These are phyloP conservation scores for Adelphocoris suturalis DNA, from an alignment of 2,888 invertebrate species.

Conservation along the genomic window DNA sequence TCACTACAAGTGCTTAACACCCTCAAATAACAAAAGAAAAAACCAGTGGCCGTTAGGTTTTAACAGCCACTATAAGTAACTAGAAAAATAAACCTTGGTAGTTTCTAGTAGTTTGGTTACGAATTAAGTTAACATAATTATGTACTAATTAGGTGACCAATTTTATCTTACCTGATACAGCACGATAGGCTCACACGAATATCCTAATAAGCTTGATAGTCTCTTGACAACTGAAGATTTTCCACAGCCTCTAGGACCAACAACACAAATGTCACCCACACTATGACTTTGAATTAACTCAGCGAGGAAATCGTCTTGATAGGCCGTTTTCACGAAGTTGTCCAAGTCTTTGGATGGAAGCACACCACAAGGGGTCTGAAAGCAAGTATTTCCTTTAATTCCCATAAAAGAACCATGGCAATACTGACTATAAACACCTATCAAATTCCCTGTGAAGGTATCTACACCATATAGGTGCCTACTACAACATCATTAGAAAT, in stretches of 20 bases:
- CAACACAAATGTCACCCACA: slow-evolving; percentile 91
- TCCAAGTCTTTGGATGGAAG: slow-evolving; percentile 70
- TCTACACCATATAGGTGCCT: neutral
- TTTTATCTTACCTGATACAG: slow-evolving; percentile 85
- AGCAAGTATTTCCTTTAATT: too few species aligned
- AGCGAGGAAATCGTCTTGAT: slow-evolving; percentile 88
- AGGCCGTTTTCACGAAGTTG: slow-evolving; percentile 85
- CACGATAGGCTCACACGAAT: slow-evolving; percentile 92
- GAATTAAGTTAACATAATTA: too few species aligned
- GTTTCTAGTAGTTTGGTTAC: too few species aligned
- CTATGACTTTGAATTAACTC: slow-evolving; percentile 89
- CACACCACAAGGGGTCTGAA: slow-evolving; percentile 78
- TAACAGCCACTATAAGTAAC: too few species aligned
- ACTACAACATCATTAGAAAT: neutral
- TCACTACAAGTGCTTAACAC: too few species aligned
- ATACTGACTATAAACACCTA: too few species aligned
- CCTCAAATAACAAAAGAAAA: too few species aligned
- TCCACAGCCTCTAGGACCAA: slow-evolving; percentile 95
- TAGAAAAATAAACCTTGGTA: too few species aligned
- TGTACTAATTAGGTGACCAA: too few species aligned
- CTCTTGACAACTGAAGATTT: slow-evolving; percentile 90
- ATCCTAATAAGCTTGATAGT: slow-evolving; percentile 87
- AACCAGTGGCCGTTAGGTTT: too few species aligned
- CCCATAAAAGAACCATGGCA: too few species aligned
- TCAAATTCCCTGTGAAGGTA: too few species aligned